Percentiles rank a stretch among this genome's conserved stretches.
phyloP scores from a whole-genome alignment of 2,888 invertebrate genomes.

The Drosophila siamana region DNA sequence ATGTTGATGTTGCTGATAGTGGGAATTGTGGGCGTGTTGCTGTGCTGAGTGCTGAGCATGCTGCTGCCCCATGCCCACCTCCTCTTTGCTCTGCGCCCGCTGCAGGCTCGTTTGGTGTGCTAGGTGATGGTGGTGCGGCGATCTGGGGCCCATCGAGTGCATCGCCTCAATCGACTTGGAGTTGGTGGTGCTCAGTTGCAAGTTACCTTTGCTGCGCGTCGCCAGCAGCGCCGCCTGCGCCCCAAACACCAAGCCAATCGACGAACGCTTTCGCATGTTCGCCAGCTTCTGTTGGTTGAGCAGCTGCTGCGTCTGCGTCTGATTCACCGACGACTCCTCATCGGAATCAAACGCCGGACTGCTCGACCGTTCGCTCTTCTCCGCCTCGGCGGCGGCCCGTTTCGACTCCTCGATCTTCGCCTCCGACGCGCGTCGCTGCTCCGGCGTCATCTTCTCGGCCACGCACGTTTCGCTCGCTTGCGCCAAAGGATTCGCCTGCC shows the following conservation, averaged over 20 bases:
- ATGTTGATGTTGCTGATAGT: conserved; percentile 1
- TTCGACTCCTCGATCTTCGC: conserved; percentile 75
- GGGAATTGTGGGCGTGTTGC: neutral
- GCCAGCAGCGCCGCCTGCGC: conserved; percentile 85
- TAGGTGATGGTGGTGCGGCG: conserved; percentile 54
- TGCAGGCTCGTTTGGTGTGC: conserved; percentile 55
- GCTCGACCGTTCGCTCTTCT: conserved; percentile 93
- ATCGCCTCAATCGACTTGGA: conserved; percentile 82
- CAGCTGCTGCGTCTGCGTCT: conserved; percentile 86
- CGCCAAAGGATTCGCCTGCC: conserved; percentile 80
- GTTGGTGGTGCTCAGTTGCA: conserved; percentile 77
- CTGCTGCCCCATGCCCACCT: conserved; percentile 84
- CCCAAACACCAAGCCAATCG: conserved; percentile 85
- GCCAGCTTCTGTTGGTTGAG: conserved; percentile 82
- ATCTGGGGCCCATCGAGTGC: conserved; percentile 67
- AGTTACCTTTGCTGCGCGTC: conserved; percentile 84
- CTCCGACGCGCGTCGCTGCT: conserved; percentile 78
- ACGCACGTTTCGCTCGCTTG: conserved; percentile 75
- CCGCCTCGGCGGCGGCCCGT: conserved; percentile 86
- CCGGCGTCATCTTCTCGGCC: conserved; percentile 68
- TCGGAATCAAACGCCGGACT: conserved; percentile 98
- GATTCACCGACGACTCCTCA: conserved; percentile 91
- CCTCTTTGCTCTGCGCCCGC: conserved; percentile 83
- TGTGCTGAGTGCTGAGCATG: conserved; percentile 85
- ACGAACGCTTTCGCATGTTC: conserved; percentile 84